These are phyloP conservation scores for Poecile montanus DNA, from an alignment of 2,797 vertebrate species.

Conservation along the genomic window DNA sequence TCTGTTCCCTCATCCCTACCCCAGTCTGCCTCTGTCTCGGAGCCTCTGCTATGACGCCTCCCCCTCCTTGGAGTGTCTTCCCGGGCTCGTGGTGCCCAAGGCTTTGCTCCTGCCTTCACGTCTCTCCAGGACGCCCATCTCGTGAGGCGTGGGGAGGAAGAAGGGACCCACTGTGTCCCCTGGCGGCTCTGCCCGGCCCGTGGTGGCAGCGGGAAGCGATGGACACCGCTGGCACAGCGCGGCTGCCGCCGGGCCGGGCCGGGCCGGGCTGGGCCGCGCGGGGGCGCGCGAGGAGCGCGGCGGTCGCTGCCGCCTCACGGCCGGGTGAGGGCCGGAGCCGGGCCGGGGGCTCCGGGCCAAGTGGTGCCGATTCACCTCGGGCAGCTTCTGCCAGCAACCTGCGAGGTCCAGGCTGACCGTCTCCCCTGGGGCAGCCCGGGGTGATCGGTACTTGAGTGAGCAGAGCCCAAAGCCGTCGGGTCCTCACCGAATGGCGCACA, in stretches of 20 bases:
- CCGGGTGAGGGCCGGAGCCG: not conserved
- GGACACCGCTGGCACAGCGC: rapidly evolving
- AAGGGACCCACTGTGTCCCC: rapidly evolving
- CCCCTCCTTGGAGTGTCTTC: not conserved
- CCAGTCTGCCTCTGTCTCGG: not conserved
- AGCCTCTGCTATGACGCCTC: not conserved
- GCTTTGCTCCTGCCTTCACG: not conserved
- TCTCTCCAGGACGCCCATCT: not conserved
- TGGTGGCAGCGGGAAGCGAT: rapidly evolving
- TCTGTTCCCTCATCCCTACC: not conserved
- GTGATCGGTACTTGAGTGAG: rapidly evolving
- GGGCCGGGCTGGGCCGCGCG: too few species aligned
- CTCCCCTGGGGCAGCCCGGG: rapidly evolving
- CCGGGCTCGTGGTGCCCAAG: not conserved
- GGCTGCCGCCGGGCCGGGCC: not conserved
- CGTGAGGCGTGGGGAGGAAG: too few species aligned
- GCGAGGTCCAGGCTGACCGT: not conserved
- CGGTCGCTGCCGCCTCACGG: not conserved
- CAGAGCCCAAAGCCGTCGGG: rapidly evolving
- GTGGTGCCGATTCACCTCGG: rapidly evolving
- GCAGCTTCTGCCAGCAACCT: rapidly evolving
- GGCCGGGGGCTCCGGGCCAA: not conserved
- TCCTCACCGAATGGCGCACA: rapidly evolving
- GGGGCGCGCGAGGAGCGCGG: not conserved
- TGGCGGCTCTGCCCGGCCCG: rapidly evolving